Evolutionary conservation across 2,113 vertebrate species (phyloP).

Genomic region (Pluvialis apricaria): DNA sequence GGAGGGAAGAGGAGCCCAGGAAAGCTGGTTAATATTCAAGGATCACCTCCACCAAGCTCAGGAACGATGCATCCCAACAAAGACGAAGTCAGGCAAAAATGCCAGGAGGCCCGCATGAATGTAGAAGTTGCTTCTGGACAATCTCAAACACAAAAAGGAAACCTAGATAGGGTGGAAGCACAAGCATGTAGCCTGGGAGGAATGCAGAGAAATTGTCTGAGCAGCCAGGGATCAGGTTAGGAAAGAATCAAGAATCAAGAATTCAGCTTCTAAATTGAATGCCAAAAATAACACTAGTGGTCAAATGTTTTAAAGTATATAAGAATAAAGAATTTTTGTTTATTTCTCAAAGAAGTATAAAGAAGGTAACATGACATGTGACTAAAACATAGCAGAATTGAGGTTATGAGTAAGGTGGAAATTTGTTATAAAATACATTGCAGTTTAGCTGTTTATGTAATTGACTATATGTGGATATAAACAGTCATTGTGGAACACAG

Average conservation of each 20-base stretch:
- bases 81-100: neutral
- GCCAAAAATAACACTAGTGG: neutral
- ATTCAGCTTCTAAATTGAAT: neutral
- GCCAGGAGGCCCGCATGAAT: neutral
- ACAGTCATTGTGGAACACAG: neutral
- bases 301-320: neutral
- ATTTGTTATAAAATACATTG: neutral
- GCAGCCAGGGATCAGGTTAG: neutral
- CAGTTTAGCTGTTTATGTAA: neutral
- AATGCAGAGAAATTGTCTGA: neutral
- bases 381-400: neutral
- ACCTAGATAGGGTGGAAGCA: neutral
- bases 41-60: neutral
- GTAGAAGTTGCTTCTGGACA: neutral
- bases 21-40: neutral
- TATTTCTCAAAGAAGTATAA: neutral
- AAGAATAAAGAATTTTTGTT: neutral
- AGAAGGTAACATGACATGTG: neutral
- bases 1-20: neutral
- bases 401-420: neutral
- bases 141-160: neutral
- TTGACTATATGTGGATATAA: neutral
- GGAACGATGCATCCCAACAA: neutral
- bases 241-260: neutral
- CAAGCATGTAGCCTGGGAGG: neutral